A percentile compares a stretch with the other conserved stretches of the same genome.
Evolutionary conservation across 2,888 invertebrate species (phyloP).

Genomic region (Acleris laterana): DNA sequence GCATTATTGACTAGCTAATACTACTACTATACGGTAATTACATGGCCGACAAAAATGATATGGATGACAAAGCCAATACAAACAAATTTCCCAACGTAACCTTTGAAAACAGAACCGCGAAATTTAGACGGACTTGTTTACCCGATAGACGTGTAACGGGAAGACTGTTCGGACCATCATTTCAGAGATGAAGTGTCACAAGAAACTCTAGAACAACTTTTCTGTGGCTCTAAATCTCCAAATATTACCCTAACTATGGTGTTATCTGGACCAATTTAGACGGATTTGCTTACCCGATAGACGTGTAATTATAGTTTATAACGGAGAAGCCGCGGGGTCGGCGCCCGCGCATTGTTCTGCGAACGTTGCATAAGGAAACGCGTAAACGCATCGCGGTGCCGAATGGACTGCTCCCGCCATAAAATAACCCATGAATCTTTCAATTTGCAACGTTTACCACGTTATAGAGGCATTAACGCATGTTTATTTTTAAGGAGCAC

Average conservation of each 20-base stretch:
- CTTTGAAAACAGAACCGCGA: too few species aligned
- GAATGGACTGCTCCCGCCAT: slow-evolving; percentile 14
- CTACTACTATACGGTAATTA: too few species aligned
- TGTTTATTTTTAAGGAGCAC: neutral
- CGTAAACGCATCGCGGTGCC: slow-evolving; percentile 30
- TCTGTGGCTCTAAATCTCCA: too few species aligned
- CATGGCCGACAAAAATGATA: too few species aligned
- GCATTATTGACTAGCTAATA: too few species aligned
- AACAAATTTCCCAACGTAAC: too few species aligned
- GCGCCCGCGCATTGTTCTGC: slow-evolving; percentile 60
- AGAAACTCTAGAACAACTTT: too few species aligned
- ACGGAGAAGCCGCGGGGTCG: slow-evolving; percentile 45
- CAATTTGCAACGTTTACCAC: slow-evolving; percentile 7
- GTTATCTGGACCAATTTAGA: slow-evolving; percentile 42
- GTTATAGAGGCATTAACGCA: neutral
- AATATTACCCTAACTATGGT: slow-evolving; percentile 16
- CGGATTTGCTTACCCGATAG: slow-evolving; percentile 30
- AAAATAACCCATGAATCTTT: slow-evolving; percentile 7
- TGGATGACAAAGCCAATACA: too few species aligned
- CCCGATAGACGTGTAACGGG: too few species aligned
- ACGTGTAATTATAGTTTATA: slow-evolving; percentile 31
- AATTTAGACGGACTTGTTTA: too few species aligned
- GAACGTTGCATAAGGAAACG: slow-evolving; percentile 45
- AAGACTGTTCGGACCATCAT: too few species aligned
- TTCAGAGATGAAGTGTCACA: too few species aligned